Conservation (phyloP, 2,797 vertebrate genomes). For the Pogoniulus pusillus region DNA sequence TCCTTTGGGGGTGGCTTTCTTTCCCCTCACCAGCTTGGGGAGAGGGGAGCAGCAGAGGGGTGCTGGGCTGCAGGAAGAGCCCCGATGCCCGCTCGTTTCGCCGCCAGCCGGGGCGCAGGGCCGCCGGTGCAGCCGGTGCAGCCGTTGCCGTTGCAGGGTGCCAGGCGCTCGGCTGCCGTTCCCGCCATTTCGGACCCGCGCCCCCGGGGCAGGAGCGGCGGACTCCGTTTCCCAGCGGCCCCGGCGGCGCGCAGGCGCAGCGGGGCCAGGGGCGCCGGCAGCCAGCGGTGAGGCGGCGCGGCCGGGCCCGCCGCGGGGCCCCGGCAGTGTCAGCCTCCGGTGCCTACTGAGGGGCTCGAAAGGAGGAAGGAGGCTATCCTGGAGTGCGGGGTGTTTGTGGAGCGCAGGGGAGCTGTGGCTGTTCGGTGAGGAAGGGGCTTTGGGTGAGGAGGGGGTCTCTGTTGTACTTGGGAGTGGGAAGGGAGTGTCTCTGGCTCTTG, state of each 20-base stretch:
- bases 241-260: conserved; percentile 12
- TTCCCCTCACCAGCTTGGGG: no score
- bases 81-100: neutral
- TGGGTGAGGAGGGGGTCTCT: no score
- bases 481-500: neutral
- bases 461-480: no score
- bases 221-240: neutral
- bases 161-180: neutral
- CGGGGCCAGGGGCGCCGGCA: neutral
- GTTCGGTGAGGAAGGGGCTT: no score
- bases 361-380: neutral
- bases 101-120: neutral
- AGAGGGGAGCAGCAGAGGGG: neutral
- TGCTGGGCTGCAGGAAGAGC: neutral
- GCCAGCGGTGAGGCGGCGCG: neutral
- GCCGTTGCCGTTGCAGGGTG: neutral
- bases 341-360: neutral
- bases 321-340: neutral
- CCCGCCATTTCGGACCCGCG: neutral
- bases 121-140: rapidly evolving
- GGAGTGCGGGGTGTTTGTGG: no score
- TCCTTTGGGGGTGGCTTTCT: rapidly evolving
- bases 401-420: no score
- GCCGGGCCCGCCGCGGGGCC: neutral
- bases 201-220: rapidly evolving